These are phyloP conservation scores for Diorhabda sublineata DNA, from an alignment of 1,140 invertebrate genomes.

Conservation along the genomic window DNA sequence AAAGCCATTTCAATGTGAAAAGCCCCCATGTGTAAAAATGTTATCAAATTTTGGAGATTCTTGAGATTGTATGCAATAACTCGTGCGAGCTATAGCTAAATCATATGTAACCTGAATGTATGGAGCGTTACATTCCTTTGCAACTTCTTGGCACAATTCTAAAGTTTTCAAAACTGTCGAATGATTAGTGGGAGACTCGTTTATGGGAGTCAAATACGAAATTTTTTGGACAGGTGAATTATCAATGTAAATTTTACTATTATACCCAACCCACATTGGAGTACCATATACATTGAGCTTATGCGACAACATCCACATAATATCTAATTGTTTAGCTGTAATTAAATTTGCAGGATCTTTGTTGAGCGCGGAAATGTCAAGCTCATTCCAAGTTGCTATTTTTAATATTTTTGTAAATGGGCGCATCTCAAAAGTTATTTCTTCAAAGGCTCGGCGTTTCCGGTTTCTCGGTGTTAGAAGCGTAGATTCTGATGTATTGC, in stretches of 20 bases:
- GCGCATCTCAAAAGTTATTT: slow-evolving; percentile 17
- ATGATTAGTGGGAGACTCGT: slow-evolving; percentile 18
- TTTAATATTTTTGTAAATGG: slow-evolving; percentile 20
- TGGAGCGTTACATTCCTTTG: slow-evolving; percentile 16
- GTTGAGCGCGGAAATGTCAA: slow-evolving; percentile 15
- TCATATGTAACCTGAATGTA: slow-evolving; percentile 32
- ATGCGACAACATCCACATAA: background rate
- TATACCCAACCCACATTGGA: slow-evolving; percentile 41
- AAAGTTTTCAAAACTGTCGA: slow-evolving; percentile 28
- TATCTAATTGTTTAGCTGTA: slow-evolving; percentile 7
- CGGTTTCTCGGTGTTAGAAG: slow-evolving; percentile 8
- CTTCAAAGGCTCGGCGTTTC: slow-evolving; percentile 16
- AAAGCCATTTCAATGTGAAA: slow-evolving; percentile 44
- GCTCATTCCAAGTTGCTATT: slow-evolving; percentile 22
- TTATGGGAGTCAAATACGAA: slow-evolving; percentile 30
- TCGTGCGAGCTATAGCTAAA: slow-evolving; percentile 35
- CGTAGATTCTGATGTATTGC: background rate
- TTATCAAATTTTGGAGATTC: slow-evolving; percentile 39
- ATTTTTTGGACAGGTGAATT: slow-evolving; percentile 14
- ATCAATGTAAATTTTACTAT: slow-evolving; percentile 17
- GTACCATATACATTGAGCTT: slow-evolving; percentile 6
- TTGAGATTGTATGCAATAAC: slow-evolving; percentile 40
- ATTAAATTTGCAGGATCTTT: slow-evolving; percentile 28
- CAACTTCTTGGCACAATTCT: slow-evolving; percentile 15
- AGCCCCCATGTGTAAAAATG: slow-evolving; percentile 43